Evolutionary conservation across 1,140 invertebrate species (phyloP).

Genomic region (Mycetomoellerius zeteki): DNA sequence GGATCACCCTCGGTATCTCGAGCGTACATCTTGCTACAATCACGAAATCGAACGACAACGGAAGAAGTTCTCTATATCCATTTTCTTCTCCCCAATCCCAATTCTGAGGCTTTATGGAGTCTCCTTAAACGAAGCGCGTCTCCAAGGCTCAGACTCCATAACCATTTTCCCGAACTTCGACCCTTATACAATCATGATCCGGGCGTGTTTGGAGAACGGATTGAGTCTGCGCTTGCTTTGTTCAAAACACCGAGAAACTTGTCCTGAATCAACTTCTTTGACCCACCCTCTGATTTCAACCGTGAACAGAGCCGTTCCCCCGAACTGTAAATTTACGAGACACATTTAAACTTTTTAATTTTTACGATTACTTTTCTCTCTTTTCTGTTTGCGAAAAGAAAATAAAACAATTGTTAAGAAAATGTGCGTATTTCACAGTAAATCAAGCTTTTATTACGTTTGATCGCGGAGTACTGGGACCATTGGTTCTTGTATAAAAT

Average conservation of each 20-base stretch:
- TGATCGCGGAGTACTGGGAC: not conserved
- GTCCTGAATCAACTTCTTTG: slow-evolving; percentile 33
- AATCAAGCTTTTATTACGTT: slow-evolving; percentile 14
- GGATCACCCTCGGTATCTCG: slow-evolving; percentile 24
- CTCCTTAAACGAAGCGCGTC: slow-evolving; percentile 31
- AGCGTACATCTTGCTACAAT: slow-evolving; percentile 16
- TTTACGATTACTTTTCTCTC: not conserved
- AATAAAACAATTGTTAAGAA: slow-evolving; percentile 7
- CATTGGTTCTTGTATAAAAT: slow-evolving; percentile 2
- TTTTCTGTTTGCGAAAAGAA: not conserved
- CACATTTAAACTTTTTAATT: slow-evolving; percentile 5
- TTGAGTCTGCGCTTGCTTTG: slow-evolving; percentile 22
- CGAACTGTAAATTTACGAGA: not conserved
- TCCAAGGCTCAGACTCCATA: slow-evolving; percentile 35
- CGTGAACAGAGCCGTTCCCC: not conserved
- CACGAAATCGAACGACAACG: slow-evolving; percentile 59
- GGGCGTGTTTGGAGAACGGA: slow-evolving; percentile 51
- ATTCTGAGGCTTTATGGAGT: slow-evolving; percentile 37
- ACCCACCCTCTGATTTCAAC: slow-evolving; percentile 3
- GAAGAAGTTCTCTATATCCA: not conserved
- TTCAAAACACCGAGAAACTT: slow-evolving; percentile 45
- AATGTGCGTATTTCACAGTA: not conserved
- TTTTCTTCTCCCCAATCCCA: slow-evolving; percentile 15
- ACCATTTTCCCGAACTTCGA: slow-evolving; percentile 54
- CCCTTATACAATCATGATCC: slow-evolving; percentile 9